Evolutionary conservation across 2,113 vertebrate genomes (phyloP).

Genomic region (Sterrhoptilus dennistouni): DNA sequence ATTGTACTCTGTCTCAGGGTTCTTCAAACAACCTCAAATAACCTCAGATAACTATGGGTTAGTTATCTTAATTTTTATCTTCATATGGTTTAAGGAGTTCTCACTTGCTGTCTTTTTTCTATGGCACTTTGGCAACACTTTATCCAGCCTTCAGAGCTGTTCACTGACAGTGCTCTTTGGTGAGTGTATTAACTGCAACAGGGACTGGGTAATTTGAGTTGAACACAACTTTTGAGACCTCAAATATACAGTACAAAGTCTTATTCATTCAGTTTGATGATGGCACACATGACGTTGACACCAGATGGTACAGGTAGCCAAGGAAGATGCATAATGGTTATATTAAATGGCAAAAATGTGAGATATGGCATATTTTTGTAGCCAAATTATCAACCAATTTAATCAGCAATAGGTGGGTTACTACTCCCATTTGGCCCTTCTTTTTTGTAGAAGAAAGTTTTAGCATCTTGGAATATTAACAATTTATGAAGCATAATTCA

Average conservation of each 20-base stretch:
- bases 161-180: background rate
- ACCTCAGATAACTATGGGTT: background rate
- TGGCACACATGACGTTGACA: background rate
- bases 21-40: background rate
- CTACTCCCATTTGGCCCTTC: background rate
- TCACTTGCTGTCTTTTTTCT: background rate
- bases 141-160: background rate
- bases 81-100: background rate
- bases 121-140: background rate
- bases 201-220: background rate
- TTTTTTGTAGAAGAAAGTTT: background rate
- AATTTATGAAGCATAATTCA: background rate
- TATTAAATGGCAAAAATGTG: background rate
- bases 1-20: background rate
- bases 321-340: background rate
- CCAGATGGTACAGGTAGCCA: background rate
- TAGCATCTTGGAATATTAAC: background rate
- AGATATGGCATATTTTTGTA: background rate
- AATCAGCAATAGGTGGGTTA: background rate
- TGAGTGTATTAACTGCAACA: background rate
- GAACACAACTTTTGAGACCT: background rate
- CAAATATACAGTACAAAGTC: background rate
- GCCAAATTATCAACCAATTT: background rate
- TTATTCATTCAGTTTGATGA: background rate
- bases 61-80: background rate